A percentile compares a stretch with the other conserved stretches of the same genome.
Evolutionary conservation across 2,113 vertebrate genomes (phyloP).

Genomic region (Oostethus manadensis): DNA sequence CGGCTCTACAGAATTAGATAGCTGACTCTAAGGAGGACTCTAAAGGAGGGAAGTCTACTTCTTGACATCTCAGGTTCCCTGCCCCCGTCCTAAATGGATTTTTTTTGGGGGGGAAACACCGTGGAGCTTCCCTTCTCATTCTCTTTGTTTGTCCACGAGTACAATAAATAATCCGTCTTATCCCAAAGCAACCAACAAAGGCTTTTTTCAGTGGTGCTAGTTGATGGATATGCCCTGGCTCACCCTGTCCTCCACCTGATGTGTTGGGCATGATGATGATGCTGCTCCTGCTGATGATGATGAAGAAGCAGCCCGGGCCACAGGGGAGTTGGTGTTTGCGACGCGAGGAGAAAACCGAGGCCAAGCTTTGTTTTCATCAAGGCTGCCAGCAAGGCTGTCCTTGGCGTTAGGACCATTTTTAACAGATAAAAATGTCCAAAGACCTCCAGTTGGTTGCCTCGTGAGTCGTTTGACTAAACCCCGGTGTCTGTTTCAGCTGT

Average conservation of each 20-base stretch:
- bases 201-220: constrained; percentile 2
- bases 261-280: constrained; percentile 5
- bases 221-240: constrained; percentile 1
- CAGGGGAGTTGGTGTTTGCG: constrained; percentile 17
- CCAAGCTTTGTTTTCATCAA: constrained; percentile 25
- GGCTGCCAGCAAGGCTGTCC: constrained; percentile 27
- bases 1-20: no score
- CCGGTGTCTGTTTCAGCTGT: background rate
- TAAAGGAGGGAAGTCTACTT: no score
- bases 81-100: no score
- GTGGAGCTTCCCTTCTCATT: no score
- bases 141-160: no score
- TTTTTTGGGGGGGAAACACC: no score
- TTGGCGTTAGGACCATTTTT: no score
- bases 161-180: background rate
- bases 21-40: no score
- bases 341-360: constrained; percentile 7
- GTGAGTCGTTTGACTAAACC: no score
- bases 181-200: background rate
- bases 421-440: background rate
- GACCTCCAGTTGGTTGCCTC: background rate
- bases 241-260: constrained; percentile 17
- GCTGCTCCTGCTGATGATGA: background rate
- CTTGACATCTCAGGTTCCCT: no score
- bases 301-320: constrained; percentile 10